These are phyloP conservation scores for Emesis russula DNA, from an alignment of 2,888 invertebrate genomes.

Conservation along the genomic window DNA sequence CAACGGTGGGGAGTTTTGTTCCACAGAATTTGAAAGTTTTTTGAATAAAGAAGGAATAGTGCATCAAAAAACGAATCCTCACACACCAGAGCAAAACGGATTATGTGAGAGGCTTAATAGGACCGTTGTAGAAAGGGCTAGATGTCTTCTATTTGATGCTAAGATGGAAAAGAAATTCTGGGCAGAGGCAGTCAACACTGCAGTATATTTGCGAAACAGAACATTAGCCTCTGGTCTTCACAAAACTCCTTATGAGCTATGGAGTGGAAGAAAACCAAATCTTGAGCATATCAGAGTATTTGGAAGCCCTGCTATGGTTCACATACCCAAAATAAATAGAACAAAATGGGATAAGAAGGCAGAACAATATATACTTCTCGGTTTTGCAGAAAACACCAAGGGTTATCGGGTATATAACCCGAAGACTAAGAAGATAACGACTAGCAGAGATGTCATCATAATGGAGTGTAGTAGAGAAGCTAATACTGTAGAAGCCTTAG, in stretches of 20 bases:
- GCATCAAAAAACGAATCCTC: constrained; percentile 4
- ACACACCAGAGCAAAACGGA: background rate
- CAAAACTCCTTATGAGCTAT: background rate
- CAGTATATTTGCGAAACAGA: constrained; percentile 61
- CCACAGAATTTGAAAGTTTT: constrained; percentile 27
- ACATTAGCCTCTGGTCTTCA: constrained; percentile 6
- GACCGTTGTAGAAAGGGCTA: background rate
- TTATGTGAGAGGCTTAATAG: background rate
- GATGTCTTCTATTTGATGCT: background rate
- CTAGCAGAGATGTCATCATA: constrained; percentile 70
- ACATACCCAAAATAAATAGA: constrained; percentile 65
- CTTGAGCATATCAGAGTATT: constrained; percentile 67
- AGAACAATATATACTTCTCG: constrained; percentile 64
- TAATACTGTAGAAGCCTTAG: constrained; percentile 23
- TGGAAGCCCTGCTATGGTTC: constrained; percentile 68
- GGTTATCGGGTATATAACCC: constrained; percentile 52
- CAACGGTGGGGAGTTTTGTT: constrained; percentile 43
- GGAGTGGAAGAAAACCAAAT: constrained; percentile 52
- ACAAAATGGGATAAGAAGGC: constrained; percentile 66
- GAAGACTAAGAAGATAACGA: constrained; percentile 44
- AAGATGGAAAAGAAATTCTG: constrained; percentile 10
- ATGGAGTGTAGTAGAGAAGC: constrained; percentile 39
- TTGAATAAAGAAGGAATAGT: constrained; percentile 2
- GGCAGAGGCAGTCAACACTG: constrained; percentile 34
- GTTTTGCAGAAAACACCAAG: constrained; percentile 74